These are phyloP conservation scores for Parnassius orleans DNA, from an alignment of 2,888 invertebrate genomes.

Conservation along the genomic window DNA sequence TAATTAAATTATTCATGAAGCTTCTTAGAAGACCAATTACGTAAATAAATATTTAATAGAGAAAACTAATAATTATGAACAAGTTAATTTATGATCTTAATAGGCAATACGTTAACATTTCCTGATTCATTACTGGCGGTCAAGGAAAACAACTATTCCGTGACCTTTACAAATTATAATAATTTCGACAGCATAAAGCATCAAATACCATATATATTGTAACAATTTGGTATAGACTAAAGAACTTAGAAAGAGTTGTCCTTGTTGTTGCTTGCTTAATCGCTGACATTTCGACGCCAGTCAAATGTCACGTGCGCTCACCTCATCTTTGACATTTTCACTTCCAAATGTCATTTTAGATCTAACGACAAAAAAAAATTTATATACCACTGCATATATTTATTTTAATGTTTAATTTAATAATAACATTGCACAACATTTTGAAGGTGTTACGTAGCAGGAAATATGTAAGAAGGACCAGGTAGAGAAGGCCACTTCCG, in stretches of 20 bases:
- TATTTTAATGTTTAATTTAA: slow-evolving; percentile 22
- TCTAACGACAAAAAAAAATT: slow-evolving; percentile 51
- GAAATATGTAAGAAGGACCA: slow-evolving; percentile 19
- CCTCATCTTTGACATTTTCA: slow-evolving; percentile 71
- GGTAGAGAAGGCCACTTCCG: slow-evolving; percentile 3
- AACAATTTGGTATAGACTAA: slow-evolving; percentile 57
- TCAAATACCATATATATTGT: slow-evolving; percentile 70
- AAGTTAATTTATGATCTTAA: slow-evolving; percentile 37
- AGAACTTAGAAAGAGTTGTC: slow-evolving; percentile 77
- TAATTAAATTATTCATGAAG: neutral
- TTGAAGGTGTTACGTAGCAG: slow-evolving; percentile 20
- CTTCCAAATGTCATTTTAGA: slow-evolving; percentile 63
- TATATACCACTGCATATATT: slow-evolving; percentile 26
- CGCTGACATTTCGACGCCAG: slow-evolving; percentile 74
- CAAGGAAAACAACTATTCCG: slow-evolving; percentile 73
- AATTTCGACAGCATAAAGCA: slow-evolving; percentile 70
- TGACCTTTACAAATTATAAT: slow-evolving; percentile 70
- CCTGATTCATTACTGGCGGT: slow-evolving; percentile 57
- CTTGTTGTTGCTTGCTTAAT: slow-evolving; percentile 78
- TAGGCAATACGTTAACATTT: slow-evolving; percentile 44
- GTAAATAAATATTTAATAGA: slow-evolving; percentile 1
- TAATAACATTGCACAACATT: slow-evolving; percentile 16
- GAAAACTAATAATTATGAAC: slow-evolving; percentile 29
- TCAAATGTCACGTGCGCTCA: slow-evolving; percentile 77
- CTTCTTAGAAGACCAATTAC: neutral